Evolutionary conservation across 2,797 vertebrate species (phyloP).

Genomic region (Antrozous pallidus): DNA sequence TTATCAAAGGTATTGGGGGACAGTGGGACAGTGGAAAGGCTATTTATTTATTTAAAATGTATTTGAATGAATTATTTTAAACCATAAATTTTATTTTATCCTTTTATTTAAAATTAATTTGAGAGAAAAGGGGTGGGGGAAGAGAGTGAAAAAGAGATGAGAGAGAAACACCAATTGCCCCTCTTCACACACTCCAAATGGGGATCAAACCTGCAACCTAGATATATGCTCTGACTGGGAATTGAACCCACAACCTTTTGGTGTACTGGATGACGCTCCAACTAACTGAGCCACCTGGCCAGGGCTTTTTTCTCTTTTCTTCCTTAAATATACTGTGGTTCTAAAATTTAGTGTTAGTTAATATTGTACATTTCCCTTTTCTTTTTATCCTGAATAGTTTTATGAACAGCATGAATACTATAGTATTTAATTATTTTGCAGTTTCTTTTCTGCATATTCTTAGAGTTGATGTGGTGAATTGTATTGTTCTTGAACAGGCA

Average conservation of each 20-base stretch:
- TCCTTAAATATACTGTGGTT: neutral
- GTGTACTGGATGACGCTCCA: neutral
- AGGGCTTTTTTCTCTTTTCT: neutral
- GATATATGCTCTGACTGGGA: neutral
- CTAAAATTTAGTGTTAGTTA: conserved; percentile 10
- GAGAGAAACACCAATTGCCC: neutral
- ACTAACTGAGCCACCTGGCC: neutral
- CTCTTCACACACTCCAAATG: neutral
- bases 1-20: conserved; percentile 93
- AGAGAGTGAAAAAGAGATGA: neutral
- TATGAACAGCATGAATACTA: neutral
- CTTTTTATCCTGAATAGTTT: neutral
- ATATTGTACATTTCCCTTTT: neutral
- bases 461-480: neutral
- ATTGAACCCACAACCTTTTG: neutral
- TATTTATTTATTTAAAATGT: neutral
- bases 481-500: neutral
- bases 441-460: neutral
- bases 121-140: neutral
- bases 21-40: neutral
- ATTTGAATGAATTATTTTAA: neutral
- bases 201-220: neutral
- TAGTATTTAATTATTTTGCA: neutral
- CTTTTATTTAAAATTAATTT: neutral
- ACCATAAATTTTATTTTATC: neutral